A percentile compares a stretch with the other conserved stretches of the same genome.
Conservation (phyloP, 2,888 invertebrate genomes). For the Griposia aprilina region DNA sequence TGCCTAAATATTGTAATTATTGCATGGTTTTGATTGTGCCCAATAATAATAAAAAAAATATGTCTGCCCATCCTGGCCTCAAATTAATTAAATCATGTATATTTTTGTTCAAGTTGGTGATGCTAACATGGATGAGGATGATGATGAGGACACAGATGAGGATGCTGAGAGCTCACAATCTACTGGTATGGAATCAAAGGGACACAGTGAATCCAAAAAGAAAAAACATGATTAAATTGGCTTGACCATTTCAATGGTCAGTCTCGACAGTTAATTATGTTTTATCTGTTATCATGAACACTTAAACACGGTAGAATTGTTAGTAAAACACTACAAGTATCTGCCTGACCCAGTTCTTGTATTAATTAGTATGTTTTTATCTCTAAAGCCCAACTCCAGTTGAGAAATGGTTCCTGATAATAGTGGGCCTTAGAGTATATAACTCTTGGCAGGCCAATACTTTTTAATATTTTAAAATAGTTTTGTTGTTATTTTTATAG, state of each 20-base stretch:
- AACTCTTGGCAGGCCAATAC: too few species aligned
- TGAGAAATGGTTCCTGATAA: background rate
- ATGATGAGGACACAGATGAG: constrained; percentile 59
- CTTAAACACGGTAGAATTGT: background rate
- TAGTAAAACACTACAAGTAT: background rate
- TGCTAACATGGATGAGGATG: constrained; percentile 64
- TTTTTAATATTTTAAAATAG: background rate
- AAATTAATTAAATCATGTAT: background rate
- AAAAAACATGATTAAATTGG: constrained; percentile 71
- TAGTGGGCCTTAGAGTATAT: too few species aligned
- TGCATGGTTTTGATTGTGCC: background rate
- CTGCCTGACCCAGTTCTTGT: background rate
- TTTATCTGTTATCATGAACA: background rate
- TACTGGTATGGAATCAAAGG: constrained; percentile 70
- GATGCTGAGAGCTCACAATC: constrained; percentile 54
- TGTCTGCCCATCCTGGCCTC: background rate
- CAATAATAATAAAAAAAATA: background rate
- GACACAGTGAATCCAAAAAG: constrained; percentile 74
- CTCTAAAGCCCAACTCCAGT: background rate
- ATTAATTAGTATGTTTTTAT: background rate
- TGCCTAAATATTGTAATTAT: background rate
- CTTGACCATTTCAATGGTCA: background rate
- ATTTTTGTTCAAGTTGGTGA: constrained; percentile 60
- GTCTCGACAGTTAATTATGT: background rate
- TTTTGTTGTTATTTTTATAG: background rate